Conservation (phyloP, 2,797 vertebrate species). For the Gila robusta region DNA sequence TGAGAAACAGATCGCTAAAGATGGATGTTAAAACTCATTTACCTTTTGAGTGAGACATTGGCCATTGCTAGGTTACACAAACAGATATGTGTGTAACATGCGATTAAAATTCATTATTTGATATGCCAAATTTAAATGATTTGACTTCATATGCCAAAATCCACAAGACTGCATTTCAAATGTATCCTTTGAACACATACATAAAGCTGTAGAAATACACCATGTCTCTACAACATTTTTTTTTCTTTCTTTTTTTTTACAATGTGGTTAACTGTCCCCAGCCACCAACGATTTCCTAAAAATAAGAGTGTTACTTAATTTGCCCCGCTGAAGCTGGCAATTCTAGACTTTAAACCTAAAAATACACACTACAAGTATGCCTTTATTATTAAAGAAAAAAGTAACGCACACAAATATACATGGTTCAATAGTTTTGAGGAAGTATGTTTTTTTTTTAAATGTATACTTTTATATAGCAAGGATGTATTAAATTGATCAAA, state of each 20-base stretch:
- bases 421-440: background rate
- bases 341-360: background rate
- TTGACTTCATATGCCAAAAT: background rate
- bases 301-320: background rate
- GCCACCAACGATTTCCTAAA: background rate
- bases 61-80: background rate
- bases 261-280: background rate
- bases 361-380: constrained; percentile 2
- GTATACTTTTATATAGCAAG: background rate
- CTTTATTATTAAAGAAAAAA: constrained; percentile 1
- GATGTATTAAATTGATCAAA: background rate
- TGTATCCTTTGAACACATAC: background rate
- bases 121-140: background rate
- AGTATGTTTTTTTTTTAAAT: background rate
- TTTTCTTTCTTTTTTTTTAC: background rate
- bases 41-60: constrained; percentile 18
- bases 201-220: background rate
- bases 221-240: no score
- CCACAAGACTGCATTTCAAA: background rate
- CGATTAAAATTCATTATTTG: background rate
- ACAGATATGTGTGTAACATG: background rate
- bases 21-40: constrained; percentile 26
- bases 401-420: no score
- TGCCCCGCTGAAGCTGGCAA: background rate
- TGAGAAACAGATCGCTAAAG: constrained; percentile 25